phyloP scores from a whole-genome alignment of 1,140 invertebrate species.

The Anastatus disparis region DNA sequence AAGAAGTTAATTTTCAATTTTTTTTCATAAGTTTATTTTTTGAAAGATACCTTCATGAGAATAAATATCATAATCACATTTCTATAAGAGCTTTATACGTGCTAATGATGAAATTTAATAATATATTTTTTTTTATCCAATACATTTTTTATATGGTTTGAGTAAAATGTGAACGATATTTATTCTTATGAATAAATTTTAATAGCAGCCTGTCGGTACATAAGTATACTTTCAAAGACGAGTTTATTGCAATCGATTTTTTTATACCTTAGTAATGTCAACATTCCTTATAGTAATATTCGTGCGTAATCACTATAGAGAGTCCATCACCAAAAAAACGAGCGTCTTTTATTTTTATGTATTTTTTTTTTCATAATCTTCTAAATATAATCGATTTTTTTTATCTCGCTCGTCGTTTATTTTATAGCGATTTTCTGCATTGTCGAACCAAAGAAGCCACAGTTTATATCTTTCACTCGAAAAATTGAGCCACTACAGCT shows the following conservation, averaged over 20 bases:
- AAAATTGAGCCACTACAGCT: conserved; percentile 12
- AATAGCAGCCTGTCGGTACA: conserved; percentile 39
- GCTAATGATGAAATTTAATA: conserved; percentile 5
- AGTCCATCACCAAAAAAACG: conserved; percentile 43
- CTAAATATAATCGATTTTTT: conserved; percentile 23
- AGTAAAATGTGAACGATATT: conserved; percentile 19
- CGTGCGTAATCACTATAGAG: conserved; percentile 47
- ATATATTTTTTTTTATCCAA: conserved; percentile 9
- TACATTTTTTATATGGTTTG: conserved; percentile 4
- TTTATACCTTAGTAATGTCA: conserved; percentile 46
- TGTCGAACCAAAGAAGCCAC: conserved; percentile 18
- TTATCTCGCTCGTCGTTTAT: conserved; percentile 12
- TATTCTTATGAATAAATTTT: conserved; percentile 26
- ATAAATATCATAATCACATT: conserved; percentile 22
- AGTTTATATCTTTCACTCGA: background rate
- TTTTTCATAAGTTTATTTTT: too few relatives aligned
- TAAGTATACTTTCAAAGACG: conserved; percentile 51
- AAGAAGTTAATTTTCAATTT: too few relatives aligned
- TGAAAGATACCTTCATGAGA: background rate
- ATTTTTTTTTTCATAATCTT: conserved; percentile 19
- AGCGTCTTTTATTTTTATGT: too few relatives aligned
- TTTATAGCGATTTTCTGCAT: conserved; percentile 1
- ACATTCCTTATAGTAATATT: conserved; percentile 45
- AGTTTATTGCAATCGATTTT: conserved; percentile 49
- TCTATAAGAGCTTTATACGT: conserved; percentile 3